These are phyloP conservation scores for Tragopan temminckii DNA, from an alignment of 2,797 vertebrate species.

Conservation along the genomic window DNA sequence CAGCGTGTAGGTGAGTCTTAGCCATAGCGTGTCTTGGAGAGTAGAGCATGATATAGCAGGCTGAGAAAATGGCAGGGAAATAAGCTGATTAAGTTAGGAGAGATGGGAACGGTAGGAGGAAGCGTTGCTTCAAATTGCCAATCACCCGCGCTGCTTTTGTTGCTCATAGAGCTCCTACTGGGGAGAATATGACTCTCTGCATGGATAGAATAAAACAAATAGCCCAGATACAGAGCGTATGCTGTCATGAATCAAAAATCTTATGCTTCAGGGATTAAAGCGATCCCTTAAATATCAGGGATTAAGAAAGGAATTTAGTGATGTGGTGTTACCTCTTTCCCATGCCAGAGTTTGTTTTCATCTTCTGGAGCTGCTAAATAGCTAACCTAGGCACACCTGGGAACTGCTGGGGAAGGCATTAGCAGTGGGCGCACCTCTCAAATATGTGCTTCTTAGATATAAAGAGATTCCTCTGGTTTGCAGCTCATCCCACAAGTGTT, in stretches of 20 bases:
- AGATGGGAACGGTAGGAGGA: not conserved
- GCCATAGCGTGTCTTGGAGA: not conserved
- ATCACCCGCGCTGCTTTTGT: not conserved
- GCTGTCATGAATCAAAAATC: not conserved
- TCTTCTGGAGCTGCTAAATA: not conserved
- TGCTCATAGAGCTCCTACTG: not conserved
- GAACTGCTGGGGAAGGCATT: not conserved
- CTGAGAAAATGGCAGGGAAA: not conserved
- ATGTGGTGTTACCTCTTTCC: not conserved
- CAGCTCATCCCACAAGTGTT: not conserved
- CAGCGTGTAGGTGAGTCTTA: conserved; percentile 21
- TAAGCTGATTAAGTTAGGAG: not conserved
- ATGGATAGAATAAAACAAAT: not conserved
- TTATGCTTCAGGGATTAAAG: conserved; percentile 15
- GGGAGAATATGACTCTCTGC: not conserved
- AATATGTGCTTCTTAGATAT: not conserved
- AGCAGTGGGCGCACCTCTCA: not conserved
- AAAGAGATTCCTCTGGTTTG: not conserved
- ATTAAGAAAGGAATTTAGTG: conserved; percentile 17
- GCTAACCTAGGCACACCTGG: not conserved
- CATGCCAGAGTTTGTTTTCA: not conserved
- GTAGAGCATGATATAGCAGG: conserved; percentile 11
- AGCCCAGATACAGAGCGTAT: not conserved
- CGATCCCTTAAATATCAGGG: conserved; percentile 15
- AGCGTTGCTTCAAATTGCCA: not conserved